phyloP scores from a whole-genome alignment of 2,113 vertebrate species.

The Todiramphus saurophagus region DNA sequence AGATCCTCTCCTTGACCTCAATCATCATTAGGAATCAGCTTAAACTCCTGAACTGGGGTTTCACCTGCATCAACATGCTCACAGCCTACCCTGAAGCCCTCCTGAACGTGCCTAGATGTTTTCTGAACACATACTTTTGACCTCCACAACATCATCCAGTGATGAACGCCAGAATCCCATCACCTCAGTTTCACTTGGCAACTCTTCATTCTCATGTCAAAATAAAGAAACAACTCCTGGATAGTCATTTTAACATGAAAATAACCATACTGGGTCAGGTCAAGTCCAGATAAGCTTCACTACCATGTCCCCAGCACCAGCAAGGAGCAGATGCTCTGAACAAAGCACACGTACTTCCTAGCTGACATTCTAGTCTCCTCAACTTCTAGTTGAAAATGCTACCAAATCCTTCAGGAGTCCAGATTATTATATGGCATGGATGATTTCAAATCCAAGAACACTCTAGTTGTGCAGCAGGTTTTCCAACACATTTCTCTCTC shows the following conservation, averaged over 20 bases:
- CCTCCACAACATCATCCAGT: background rate
- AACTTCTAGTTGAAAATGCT: background rate
- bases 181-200: background rate
- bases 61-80: background rate
- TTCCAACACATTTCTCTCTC: background rate
- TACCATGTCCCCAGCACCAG: fast-evolving
- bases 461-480: background rate
- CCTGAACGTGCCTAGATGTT: background rate
- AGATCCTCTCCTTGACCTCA: background rate
- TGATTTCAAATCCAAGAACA: background rate
- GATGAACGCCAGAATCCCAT: background rate
- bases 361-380: background rate
- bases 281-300: background rate
- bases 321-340: background rate
- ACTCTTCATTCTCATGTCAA: background rate
- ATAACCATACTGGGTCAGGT: background rate
- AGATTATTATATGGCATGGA: background rate
- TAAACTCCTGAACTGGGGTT: background rate
- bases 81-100: background rate
- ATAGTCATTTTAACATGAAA: background rate
- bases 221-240: fast-evolving
- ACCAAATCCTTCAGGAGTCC: background rate
- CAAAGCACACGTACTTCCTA: background rate
- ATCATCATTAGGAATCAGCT: background rate
- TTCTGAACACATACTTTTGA: background rate